A percentile compares a stretch with the other conserved stretches of the same genome.
phyloP scores from a whole-genome alignment of 2,888 invertebrate species.

The Cryptocheilus praepositus region DNA sequence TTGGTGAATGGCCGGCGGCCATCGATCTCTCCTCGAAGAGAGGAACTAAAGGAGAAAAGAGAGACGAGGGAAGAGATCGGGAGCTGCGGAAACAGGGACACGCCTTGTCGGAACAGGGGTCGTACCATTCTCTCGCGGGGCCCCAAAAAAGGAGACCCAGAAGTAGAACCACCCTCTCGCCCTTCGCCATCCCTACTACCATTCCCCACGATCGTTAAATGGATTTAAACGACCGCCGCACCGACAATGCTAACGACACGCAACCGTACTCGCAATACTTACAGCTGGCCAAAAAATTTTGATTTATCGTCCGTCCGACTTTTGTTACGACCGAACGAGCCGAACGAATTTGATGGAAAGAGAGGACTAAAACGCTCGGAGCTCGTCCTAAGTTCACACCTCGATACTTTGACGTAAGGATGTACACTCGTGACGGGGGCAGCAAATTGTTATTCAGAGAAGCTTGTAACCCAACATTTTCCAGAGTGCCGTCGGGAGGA shows the following conservation, averaged over 20 bases:
- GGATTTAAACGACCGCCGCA: slow-evolving; percentile 58
- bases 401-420: too few species aligned
- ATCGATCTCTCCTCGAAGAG: slow-evolving; percentile 51
- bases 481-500: too few species aligned
- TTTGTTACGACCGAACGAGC: slow-evolving; percentile 23
- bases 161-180: not conserved
- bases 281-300: slow-evolving; percentile 54
- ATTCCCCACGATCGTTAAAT: slow-evolving; percentile 48
- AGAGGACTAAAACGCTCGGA: not conserved
- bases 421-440: too few species aligned
- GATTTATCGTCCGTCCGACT: slow-evolving; percentile 53
- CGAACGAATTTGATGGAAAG: not conserved
- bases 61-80: slow-evolving; percentile 13
- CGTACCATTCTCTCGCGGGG: slow-evolving; percentile 34
- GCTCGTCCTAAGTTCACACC: not conserved
- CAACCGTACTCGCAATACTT: slow-evolving; percentile 44
- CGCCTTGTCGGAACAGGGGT: slow-evolving; percentile 53
- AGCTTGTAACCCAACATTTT: too few species aligned
- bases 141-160: too few species aligned
- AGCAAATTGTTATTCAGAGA: too few species aligned
- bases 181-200: slow-evolving; percentile 8
- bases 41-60: slow-evolving; percentile 8
- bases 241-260: slow-evolving; percentile 54
- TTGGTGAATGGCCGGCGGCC: slow-evolving; percentile 41
- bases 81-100: slow-evolving; percentile 52